Conservation (phyloP, 2,797 vertebrate genomes). For the Salarias fasciatus region DNA sequence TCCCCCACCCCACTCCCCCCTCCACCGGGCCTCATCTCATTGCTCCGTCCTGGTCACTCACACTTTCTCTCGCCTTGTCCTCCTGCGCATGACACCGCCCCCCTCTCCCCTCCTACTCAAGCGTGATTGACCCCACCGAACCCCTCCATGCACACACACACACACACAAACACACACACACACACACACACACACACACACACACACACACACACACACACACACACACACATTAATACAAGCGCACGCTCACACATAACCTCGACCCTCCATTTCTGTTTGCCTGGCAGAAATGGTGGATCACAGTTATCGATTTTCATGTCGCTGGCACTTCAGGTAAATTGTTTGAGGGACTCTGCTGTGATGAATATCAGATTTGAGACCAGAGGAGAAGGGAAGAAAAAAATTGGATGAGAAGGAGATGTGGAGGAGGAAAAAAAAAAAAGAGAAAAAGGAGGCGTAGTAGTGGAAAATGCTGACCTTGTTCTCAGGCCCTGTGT, state of each 20-base stretch:
- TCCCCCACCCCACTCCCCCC: constrained; percentile 58
- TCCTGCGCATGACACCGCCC: constrained; percentile 53
- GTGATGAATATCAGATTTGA: constrained; percentile 91
- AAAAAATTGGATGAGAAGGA: constrained; percentile 70
- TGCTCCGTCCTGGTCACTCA: constrained; percentile 51
- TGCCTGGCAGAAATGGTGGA: constrained; percentile 89
- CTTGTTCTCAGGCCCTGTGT: constrained; percentile 64
- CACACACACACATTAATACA: constrained; percentile 79
- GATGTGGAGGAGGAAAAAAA: constrained; percentile 63
- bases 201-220: constrained; percentile 51
- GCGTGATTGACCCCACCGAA: constrained; percentile 68
- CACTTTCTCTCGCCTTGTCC: constrained; percentile 40
- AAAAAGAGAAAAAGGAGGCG: constrained; percentile 43
- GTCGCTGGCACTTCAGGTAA: constrained; percentile 89
- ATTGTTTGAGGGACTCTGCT: constrained; percentile 88
- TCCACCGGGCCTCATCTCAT: constrained; percentile 38
- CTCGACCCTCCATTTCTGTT: constrained; percentile 82
- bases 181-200: constrained; percentile 79
- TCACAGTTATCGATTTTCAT: constrained; percentile 89
- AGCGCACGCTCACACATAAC: constrained; percentile 60
- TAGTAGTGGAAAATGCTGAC: constrained; percentile 85
- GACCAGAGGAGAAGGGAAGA: constrained; percentile 60
- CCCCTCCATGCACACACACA: too few species aligned
- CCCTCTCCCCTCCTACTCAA: constrained; percentile 26
- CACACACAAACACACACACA: constrained; percentile 36